Evolutionary conservation across 2,113 vertebrate species (phyloP), one percentile per base, ranked within the genome.

Genomic region (Oryzias curvinotus): DNA sequence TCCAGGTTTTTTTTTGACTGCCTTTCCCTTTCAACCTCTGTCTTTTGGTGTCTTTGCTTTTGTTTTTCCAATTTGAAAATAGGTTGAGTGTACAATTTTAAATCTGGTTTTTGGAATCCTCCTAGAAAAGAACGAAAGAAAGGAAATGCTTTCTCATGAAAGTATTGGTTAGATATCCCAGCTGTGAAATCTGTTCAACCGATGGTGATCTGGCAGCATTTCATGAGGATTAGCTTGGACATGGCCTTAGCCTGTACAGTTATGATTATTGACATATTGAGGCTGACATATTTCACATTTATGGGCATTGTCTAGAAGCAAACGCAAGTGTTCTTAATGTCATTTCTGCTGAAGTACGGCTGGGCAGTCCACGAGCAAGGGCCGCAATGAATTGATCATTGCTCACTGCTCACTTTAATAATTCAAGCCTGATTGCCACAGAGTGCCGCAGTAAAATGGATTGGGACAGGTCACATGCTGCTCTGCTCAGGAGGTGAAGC

Each of bases 401-500:
- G 86, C 83, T 88, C 85, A 87, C 84, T 84, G 82, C 86, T 89
- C 85, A 85, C 85, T 88, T 93, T 88, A 93, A 93, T 92, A 93
- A 92, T 92, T 93, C 88, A 91, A 86, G 82, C 78, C 83, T 90
- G 91, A 91, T 91, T 91, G 90, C 90, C 82, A 82, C 81, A 69
- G 82, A 87, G 90, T 85, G 82, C 89, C 64, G 88, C 87, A 90
- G 87, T 90, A 90, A 91, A 93, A 92, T 91, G 89, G 90, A 92
- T 93, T 84, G 89, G 86, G 86, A 83, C 89, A 90, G 89, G 88
- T 91, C 89, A 79, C 78, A 87, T 84, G 84, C 78, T 82, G 84
- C 88, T 87, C 86, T 74, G 85, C 89, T 90, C 85, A 90, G 81
- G 93, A 95, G 89, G 92, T 94, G 94, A 96, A 93, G 90, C 92